A percentile compares a stretch with the other conserved stretches of the same genome.
Evolutionary conservation across 2,797 vertebrate species (phyloP).

Genomic region (Parambassis ranga): DNA sequence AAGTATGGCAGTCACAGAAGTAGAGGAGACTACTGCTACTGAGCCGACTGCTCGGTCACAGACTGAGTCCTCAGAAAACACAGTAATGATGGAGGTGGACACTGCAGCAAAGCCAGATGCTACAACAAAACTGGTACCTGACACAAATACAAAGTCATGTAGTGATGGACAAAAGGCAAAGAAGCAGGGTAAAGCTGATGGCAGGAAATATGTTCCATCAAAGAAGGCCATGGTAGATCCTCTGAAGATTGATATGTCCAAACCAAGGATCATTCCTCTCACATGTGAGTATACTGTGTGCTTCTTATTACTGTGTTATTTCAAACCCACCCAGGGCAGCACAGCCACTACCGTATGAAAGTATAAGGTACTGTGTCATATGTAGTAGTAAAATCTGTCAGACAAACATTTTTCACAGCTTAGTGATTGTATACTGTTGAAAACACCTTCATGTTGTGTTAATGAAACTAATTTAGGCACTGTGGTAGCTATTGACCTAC

Average conservation of each 20-base stretch:
- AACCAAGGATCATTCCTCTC: conserved; percentile 59
- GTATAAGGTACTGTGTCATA: no score
- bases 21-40: not conserved
- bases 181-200: conserved; percentile 34
- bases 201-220: conserved; percentile 71
- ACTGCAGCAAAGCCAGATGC: conserved; percentile 11
- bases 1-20: not conserved
- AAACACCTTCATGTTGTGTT: no score
- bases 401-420: no score
- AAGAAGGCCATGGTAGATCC: conserved; percentile 81
- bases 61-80: not conserved
- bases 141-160: not conserved
- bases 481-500: no score
- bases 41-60: not conserved
- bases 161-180: conserved; percentile 16
- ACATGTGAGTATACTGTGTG: conserved; percentile 70
- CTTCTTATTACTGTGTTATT: no score
- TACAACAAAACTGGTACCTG: not conserved
- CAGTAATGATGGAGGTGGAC: not conserved
- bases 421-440: no score
- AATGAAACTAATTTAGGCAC: no score
- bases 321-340: no score
- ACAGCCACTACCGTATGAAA: no score
- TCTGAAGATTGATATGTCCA: conserved; percentile 81
- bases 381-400: no score